phyloP scores from a whole-genome alignment of 1,140 invertebrate genomes.

The Tetranychus urticae region DNA sequence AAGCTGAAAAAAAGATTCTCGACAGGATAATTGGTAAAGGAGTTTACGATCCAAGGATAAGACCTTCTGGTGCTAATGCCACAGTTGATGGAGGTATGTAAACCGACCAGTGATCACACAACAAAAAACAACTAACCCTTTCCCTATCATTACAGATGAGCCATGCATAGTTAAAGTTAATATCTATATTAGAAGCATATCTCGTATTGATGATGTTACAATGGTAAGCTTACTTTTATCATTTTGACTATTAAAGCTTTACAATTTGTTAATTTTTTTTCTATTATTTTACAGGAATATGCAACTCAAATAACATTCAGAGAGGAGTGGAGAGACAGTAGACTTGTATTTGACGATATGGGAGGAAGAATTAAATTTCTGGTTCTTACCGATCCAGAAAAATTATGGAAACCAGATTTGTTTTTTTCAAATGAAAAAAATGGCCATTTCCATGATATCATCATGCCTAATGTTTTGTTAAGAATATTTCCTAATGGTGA shows the following conservation, averaged over 20 bases:
- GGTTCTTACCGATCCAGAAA: background rate
- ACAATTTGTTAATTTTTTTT: background rate
- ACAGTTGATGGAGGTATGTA: background rate
- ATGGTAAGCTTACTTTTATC: slow-evolving; percentile 13
- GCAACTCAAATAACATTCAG: slow-evolving; percentile 7
- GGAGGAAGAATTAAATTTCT: background rate
- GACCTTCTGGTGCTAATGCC: slow-evolving; percentile 37
- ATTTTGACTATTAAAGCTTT: background rate
- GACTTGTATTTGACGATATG: background rate
- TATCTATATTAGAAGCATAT: slow-evolving; percentile 24
- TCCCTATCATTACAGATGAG: slow-evolving; percentile 15
- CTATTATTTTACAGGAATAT: background rate
- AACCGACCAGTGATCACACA: background rate
- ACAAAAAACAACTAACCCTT: background rate
- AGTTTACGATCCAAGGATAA: slow-evolving; percentile 67
- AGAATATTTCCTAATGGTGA: slow-evolving; percentile 4
- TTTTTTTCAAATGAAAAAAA: slow-evolving; percentile 8
- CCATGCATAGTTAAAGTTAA: slow-evolving; percentile 23
- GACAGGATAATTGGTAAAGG: slow-evolving; percentile 69
- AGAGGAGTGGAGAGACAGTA: slow-evolving; percentile 6
- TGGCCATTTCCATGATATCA: slow-evolving; percentile 5
- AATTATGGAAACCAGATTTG: slow-evolving; percentile 10
- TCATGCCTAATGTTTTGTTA: slow-evolving; percentile 6
- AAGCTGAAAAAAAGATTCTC: slow-evolving; percentile 77
- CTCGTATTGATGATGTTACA: slow-evolving; percentile 26